phyloP scores from a whole-genome alignment of 2,797 vertebrate genomes.

The Calcarius lapponicus region DNA sequence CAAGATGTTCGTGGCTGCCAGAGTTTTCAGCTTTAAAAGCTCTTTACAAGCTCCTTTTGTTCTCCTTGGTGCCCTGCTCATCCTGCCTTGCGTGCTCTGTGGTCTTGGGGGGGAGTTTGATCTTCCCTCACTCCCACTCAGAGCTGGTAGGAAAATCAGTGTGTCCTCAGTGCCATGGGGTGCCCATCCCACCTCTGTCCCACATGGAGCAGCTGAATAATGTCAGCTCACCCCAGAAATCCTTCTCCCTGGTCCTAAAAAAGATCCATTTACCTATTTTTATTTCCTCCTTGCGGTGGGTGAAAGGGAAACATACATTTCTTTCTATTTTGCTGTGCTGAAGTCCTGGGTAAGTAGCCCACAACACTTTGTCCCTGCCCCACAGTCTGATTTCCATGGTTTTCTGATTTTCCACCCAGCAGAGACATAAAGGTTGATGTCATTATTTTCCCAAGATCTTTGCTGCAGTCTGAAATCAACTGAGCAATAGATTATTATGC shows the following conservation, averaged over 20 bases:
- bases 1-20: fast-evolving
- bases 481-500: background rate
- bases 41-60: background rate
- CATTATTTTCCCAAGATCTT: background rate
- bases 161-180: background rate
- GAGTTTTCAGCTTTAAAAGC: background rate
- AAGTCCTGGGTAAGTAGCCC: slow-evolving; percentile 30
- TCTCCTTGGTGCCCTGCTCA: background rate
- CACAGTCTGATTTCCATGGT: background rate
- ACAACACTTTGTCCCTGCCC: background rate
- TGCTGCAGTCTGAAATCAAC: background rate
- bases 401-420: background rate
- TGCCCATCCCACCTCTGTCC: background rate
- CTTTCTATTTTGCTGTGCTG: background rate
- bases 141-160: background rate
- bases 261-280: background rate
- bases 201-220: background rate
- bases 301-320: background rate
- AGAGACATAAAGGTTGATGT: background rate
- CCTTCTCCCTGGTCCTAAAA: background rate
- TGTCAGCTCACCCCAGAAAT: background rate
- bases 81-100: background rate
- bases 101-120: background rate
- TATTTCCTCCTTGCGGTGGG: background rate
- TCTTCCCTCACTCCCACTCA: background rate